Conservation (phyloP, 2,797 vertebrate species). For the Anabacerthia variegaticeps region DNA sequence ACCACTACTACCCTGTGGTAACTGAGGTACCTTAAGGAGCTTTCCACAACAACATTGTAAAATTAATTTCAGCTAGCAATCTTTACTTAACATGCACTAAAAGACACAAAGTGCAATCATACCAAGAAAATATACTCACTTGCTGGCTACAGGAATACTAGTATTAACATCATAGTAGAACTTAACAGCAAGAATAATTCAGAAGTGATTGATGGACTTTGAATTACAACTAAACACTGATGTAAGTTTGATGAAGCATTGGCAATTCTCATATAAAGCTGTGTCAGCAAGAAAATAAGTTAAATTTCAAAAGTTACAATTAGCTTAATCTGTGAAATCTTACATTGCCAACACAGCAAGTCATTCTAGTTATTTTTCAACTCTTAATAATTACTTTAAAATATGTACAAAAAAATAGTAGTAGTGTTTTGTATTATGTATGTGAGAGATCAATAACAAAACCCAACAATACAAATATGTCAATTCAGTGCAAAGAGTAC, state of each 20-base stretch:
- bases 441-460: background rate
- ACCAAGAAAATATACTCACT: constrained; percentile 31
- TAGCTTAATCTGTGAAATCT: constrained; percentile 77
- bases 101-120: background rate
- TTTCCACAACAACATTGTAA: background rate
- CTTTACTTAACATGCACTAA: background rate
- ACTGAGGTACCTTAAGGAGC: background rate
- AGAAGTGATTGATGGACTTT: background rate
- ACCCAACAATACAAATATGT: background rate
- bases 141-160: constrained; percentile 70
- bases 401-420: background rate
- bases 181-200: background rate
- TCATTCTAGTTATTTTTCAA: constrained; percentile 86
- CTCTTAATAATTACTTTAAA: constrained; percentile 81
- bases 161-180: constrained; percentile 49
- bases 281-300: constrained; percentile 72
- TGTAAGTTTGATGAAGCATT: background rate
- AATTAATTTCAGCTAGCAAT: background rate
- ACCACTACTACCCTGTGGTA: background rate
- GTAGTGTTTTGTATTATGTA: background rate
- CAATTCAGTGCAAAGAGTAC: background rate
- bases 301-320: constrained; percentile 79
- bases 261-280: constrained; percentile 12
- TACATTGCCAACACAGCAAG: constrained; percentile 80
- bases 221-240: background rate